Evolutionary conservation across 2,113 vertebrate genomes (phyloP).

Genomic region (Tiliqua scincoides): DNA sequence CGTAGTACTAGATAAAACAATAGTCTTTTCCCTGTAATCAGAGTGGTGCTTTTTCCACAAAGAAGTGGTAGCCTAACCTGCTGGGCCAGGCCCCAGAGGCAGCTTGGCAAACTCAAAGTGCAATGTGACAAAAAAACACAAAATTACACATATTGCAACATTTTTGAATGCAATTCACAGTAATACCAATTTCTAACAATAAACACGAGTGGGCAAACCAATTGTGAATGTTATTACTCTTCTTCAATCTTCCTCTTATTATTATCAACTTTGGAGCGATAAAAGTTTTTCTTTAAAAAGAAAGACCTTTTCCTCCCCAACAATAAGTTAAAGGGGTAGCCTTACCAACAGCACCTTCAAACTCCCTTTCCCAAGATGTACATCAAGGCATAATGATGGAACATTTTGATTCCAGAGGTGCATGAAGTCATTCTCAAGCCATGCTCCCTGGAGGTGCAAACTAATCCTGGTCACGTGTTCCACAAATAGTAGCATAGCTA

Average conservation of each 20-base stretch:
- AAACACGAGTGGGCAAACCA: neutral
- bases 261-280: constrained; percentile 60
- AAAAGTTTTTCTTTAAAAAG: constrained; percentile 56
- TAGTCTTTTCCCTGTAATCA: neutral
- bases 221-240: neutral
- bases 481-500: too few relatives aligned
- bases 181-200: neutral
- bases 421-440: neutral
- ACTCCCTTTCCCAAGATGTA: neutral
- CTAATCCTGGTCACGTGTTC: neutral
- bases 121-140: constrained; percentile 19
- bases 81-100: neutral
- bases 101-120: constrained; percentile 15
- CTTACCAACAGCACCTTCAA: neutral
- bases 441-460: neutral
- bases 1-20: constrained; percentile 37
- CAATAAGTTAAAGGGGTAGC: constrained; percentile 54
- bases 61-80: neutral
- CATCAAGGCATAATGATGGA: neutral
- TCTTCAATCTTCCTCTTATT: neutral
- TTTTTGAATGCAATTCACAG: constrained; percentile 28
- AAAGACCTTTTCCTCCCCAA: constrained; percentile 12
- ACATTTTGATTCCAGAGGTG: neutral
- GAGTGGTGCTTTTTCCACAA: neutral
- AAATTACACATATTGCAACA: constrained; percentile 5